phyloP scores from a whole-genome alignment of 2,113 vertebrate species.

The Chaetops frenatus region DNA sequence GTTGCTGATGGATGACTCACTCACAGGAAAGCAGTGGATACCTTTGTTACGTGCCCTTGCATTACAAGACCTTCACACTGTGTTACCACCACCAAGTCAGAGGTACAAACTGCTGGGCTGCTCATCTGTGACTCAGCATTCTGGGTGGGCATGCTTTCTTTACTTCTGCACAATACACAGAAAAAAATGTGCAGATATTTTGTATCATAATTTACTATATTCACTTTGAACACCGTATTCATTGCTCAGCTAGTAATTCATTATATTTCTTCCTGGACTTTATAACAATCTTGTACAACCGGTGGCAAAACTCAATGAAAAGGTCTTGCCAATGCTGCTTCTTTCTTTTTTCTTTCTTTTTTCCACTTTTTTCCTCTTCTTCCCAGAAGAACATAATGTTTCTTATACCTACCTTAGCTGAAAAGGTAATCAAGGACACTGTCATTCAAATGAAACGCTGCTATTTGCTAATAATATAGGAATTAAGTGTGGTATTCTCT shows the following conservation, averaged over 20 bases:
- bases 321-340: background rate
- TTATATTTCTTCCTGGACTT: background rate
- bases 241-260: background rate
- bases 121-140: background rate
- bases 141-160: background rate
- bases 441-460: background rate
- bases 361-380: background rate
- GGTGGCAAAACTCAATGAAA: background rate
- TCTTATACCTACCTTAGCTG: background rate
- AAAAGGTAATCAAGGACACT: background rate
- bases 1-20: constrained; percentile 1
- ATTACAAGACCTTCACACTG: background rate
- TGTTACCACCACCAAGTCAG: background rate
- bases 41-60: background rate
- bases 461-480: background rate
- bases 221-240: background rate
- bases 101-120: background rate
- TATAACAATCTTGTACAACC: background rate
- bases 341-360: background rate
- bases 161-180: background rate
- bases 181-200: background rate
- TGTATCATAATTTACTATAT: background rate
- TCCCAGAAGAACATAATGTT: background rate
- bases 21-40: background rate
- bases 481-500: background rate